Percentiles rank a stretch among this genome's conserved stretches.
phyloP scores from a whole-genome alignment of 2,888 invertebrate genomes.

The Troilus luridus region DNA sequence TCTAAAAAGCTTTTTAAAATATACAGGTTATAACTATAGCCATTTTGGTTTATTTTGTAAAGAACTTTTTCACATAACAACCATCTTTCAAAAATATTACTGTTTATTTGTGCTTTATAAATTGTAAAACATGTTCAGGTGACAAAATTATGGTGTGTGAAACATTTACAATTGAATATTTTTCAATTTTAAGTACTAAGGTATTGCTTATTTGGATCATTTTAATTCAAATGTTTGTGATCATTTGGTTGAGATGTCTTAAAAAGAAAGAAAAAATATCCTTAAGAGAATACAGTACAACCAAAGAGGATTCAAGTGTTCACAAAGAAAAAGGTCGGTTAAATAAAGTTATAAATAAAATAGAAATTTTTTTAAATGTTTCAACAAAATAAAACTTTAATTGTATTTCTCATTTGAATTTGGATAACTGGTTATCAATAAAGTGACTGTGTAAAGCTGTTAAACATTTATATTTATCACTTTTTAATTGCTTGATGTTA shows the following conservation, averaged over 20 bases:
- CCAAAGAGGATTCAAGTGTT: not conserved
- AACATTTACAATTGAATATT: not conserved
- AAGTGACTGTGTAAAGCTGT: too few relatives aligned
- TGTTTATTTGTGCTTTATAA: not conserved
- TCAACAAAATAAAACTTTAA: not conserved
- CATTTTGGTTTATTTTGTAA: too few relatives aligned
- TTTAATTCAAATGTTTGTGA: not conserved
- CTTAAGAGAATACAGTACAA: not conserved
- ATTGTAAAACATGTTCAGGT: not conserved
- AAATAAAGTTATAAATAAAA: not conserved
- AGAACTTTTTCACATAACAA: not conserved
- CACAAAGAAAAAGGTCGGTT: not conserved
- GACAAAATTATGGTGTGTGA: not conserved
- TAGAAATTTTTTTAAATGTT: not conserved
- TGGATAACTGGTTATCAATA: too few relatives aligned
- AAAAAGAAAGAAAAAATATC: not conserved
- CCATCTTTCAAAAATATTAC: not conserved
- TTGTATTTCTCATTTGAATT: not conserved
- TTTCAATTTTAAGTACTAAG: not conserved
- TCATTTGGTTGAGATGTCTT: not conserved
- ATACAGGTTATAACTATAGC: too few relatives aligned
- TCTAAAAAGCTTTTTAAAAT: too few relatives aligned
- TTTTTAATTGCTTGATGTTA: too few relatives aligned
- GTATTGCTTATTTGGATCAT: not conserved
- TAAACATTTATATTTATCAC: too few relatives aligned